Base-by-base conservation (phyloP, 2,797 vertebrate genomes). In the Myiotriccus ornatus region DNA sequence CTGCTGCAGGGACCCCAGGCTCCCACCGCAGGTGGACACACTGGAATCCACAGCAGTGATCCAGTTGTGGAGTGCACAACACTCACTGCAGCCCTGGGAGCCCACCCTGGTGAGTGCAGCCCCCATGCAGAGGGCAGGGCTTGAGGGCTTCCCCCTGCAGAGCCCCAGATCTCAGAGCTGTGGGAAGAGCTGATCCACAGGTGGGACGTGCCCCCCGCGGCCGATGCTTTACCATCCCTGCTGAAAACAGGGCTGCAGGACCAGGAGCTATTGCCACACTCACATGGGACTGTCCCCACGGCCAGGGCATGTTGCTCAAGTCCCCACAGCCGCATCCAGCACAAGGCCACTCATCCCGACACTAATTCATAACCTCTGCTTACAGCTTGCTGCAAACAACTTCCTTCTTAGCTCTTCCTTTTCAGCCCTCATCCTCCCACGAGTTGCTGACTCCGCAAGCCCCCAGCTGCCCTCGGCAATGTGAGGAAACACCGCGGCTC, bases 191-290 rank as follows among this genome's bases (percentile, higher is more conserved):
- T 35, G 50, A 21, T 32, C 27, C 30, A 10, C 52, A 30, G 44
- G 28, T 10, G 35, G 49, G 69, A n/a, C 1, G 2, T 1, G 67
- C 23, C 34, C 19, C 30, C 30, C 74, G 13, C 0, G 1, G 32
- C 22, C 0, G 3, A 4, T 1, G 32, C 20, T 64, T 32, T 17
- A 32, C 28, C 27, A 50, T 2, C 8, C 3, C 41, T 5, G 60
- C 64, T 32, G 20, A 56, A 43, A 34, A 3, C 64, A 19, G 43
- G 32, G 46, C 56, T 39, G 62, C 35, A 11, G 39, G 52, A 64
- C 7, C 50, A 19, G 35, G 43, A 76, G 39, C 16, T 22, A 11
- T 34, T 9, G 28, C 53, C 49, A 2, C 6, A 0, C 7, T 6
- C 39, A 4, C 37, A 5, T 2, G 1, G 47, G 59, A 47, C 32